These are phyloP conservation scores for Tetranychus piercei DNA, from an alignment of 2,888 invertebrate genomes.

Conservation along the genomic window DNA sequence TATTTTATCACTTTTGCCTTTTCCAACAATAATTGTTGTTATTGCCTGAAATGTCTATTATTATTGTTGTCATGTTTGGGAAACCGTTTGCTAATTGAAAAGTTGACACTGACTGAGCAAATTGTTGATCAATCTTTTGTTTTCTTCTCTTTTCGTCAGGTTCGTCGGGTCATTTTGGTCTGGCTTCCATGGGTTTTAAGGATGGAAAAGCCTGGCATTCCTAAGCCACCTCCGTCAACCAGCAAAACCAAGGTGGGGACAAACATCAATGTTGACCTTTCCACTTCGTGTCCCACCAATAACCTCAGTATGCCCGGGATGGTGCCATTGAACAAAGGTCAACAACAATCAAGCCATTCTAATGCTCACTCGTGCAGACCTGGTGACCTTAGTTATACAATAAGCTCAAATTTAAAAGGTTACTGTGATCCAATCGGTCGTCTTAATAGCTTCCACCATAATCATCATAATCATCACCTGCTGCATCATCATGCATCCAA, in stretches of 20 bases:
- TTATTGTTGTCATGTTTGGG: too few species aligned
- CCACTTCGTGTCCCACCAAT: neutral
- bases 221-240: conserved; percentile 31
- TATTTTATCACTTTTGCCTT: too few species aligned
- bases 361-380: neutral
- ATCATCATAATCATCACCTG: neutral
- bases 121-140: too few species aligned
- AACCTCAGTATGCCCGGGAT: neutral
- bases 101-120: too few species aligned
- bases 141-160: conserved; percentile 30
- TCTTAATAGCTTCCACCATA: neutral
- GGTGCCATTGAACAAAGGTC: neutral
- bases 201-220: conserved; percentile 88
- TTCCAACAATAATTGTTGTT: too few species aligned
- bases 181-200: conserved; percentile 93
- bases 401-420: neutral
- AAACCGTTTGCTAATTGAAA: too few species aligned
- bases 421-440: neutral
- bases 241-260: neutral
- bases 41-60: too few species aligned
- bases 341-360: neutral
- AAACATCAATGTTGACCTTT: too few species aligned
- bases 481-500: neutral
- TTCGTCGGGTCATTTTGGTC: conserved; percentile 78
- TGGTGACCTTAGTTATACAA: neutral